These are phyloP conservation scores for Eupeodes corollae DNA, from an alignment of 1,140 invertebrate genomes.

Conservation along the genomic window DNA sequence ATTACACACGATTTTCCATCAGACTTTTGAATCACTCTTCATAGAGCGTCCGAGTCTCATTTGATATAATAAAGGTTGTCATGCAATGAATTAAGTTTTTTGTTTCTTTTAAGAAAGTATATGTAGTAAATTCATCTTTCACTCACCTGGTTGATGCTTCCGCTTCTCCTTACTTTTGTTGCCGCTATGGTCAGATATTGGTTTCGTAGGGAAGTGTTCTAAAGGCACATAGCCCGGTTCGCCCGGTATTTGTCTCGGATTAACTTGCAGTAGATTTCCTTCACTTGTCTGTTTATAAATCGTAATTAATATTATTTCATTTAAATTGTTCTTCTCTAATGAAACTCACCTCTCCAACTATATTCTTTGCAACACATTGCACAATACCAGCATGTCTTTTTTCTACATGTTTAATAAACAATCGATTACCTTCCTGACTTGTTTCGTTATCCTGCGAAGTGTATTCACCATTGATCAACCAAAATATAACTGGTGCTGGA, in stretches of 20 bases:
- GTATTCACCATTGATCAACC: conserved; percentile 73
- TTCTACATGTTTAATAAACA: conserved; percentile 56
- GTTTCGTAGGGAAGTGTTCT: conserved; percentile 24
- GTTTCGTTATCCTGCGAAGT: conserved; percentile 45
- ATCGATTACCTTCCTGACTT: conserved; percentile 37
- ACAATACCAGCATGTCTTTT: conserved; percentile 78
- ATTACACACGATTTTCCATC: too few relatives aligned
- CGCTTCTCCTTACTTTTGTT: conserved; percentile 36
- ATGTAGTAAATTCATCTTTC: not conserved
- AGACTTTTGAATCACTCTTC: too few relatives aligned
- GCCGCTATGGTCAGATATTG: conserved; percentile 19
- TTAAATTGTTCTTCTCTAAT: not conserved
- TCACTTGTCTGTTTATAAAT: conserved; percentile 36
- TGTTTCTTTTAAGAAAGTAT: not conserved
- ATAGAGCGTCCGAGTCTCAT: too few relatives aligned
- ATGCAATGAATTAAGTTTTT: too few relatives aligned
- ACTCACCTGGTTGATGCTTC: conserved; percentile 40
- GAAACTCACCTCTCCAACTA: conserved; percentile 51
- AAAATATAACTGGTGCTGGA: conserved; percentile 60
- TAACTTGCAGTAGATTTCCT: conserved; percentile 54
- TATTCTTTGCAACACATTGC: conserved; percentile 78
- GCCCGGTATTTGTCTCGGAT: conserved; percentile 58
- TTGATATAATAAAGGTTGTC: too few relatives aligned
- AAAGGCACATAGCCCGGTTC: conserved; percentile 22
- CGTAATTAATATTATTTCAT: not conserved